A percentile compares a stretch with the other conserved stretches of the same genome.
These are phyloP conservation scores for Brachyopa scutellaris DNA, from an alignment of 2,888 invertebrate genomes.

Conservation along the genomic window DNA sequence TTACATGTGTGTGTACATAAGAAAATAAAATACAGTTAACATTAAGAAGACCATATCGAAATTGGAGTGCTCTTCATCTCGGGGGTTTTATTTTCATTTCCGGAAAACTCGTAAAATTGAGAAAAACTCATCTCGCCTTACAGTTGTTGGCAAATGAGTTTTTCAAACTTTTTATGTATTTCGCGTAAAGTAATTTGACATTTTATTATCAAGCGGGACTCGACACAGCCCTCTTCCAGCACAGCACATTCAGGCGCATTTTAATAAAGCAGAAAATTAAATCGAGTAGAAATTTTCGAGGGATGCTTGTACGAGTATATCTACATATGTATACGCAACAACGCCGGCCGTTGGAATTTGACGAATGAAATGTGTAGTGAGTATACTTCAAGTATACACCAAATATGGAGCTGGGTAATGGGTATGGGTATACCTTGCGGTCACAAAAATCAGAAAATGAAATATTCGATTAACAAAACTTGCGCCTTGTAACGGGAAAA, in stretches of 20 bases:
- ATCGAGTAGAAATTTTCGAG: conserved; percentile 11
- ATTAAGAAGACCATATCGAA: conserved; percentile 51
- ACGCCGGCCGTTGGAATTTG: no score
- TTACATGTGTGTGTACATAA: no score
- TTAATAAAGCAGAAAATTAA: conserved; percentile 26
- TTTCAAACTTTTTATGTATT: conserved; percentile 52
- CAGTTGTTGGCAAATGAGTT: conserved; percentile 67
- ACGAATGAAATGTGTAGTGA: no score
- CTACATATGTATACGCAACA: no score
- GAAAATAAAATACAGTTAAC: conserved; percentile 57
- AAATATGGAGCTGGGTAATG: no score
- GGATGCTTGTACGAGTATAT: no score
- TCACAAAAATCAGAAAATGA: no score
- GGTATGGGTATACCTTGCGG: no score
- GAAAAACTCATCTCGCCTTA: conserved; percentile 59
- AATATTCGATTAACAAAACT: no score
- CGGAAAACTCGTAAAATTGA: conserved; percentile 66
- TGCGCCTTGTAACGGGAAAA: no score
- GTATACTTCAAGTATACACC: no score
- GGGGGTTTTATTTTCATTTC: conserved; percentile 60
- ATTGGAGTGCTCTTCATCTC: conserved; percentile 56
- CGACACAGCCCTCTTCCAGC: conserved; percentile 28
- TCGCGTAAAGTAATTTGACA: conserved; percentile 54
- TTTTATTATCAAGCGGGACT: conserved; percentile 41
- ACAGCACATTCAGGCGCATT: conserved; percentile 9